Base-by-base conservation (phyloP, 1,140 invertebrate genomes). In the Drosophila baimaii region DNA sequence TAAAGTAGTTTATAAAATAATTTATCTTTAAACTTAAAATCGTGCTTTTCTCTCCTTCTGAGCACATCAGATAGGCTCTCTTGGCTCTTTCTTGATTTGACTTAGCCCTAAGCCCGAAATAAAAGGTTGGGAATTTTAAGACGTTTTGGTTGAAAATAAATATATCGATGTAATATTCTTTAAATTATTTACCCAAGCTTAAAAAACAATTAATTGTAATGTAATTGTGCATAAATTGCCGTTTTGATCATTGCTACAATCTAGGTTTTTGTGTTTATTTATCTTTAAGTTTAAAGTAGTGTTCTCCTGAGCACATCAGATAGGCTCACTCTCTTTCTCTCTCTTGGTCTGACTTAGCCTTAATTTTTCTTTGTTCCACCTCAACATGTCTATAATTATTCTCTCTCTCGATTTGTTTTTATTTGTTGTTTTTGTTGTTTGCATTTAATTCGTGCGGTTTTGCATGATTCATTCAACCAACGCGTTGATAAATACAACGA, bases 341-440 rank as follows among this genome's bases (percentile, higher is more conserved):
- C 31, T 43, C 39, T 37, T n/a, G 7, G 12, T 39, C 27, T 27
- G 44, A 25, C 31, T 31, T 17, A 46, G 47, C 2, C 29, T 9
- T n/a, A n/a, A 23, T 35, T 37, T 44, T 71, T 46, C 68, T 71
- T 71, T 71, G 68, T 71, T 71, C 41, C 25, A 46, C 29, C 46
- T 70, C 65, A 56, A 31, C 23, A 44, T 70, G 31, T 46, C 39
- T 19, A 55, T 31, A 19, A 27, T 54, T 39, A 37, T 62, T 39
- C 51, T 52, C 51, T 52, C 51, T 52, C 31, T 52, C 7, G 29
- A 58, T 58, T 58, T 51, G 56, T 59, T 52, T 59, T 51, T 21
- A 52, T 59, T 33, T 58, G 13, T 27, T 27, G 10, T 49, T 37
- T 2, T 27, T 33, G 10, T 46, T 64, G 12, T 31, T 52, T 65